Percentiles rank a stretch among this genome's conserved stretches.
Conservation (phyloP, 2,888 invertebrate species). For the Bedellia somnulentella region DNA sequence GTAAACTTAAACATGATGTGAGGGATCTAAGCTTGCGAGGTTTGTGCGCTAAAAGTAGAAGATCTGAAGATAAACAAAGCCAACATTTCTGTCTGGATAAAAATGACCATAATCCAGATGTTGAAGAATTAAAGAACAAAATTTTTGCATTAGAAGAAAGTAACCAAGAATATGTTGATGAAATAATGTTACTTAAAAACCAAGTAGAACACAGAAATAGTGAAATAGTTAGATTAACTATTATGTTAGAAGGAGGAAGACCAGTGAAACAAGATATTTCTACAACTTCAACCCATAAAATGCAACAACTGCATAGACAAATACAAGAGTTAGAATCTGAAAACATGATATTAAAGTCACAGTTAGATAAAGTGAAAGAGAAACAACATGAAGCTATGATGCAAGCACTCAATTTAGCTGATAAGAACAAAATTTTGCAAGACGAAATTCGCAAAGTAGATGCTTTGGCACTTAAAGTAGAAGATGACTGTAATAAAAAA, state of each 20-base stretch:
- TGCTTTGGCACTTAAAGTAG: conserved; percentile 72
- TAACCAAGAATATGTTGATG: conserved; percentile 34
- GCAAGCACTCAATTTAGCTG: conserved; percentile 71
- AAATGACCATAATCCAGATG: conserved; percentile 16
- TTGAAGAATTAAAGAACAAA: conserved; percentile 39
- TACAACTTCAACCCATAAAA: conserved; percentile 55
- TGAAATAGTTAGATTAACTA: conserved; percentile 70
- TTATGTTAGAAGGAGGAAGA: conserved; percentile 72
- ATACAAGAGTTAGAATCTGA: conserved; percentile 63
- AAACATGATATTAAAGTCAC: conserved; percentile 50
- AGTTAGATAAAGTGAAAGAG: conserved; percentile 57
- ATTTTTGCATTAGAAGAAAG: conserved; percentile 42
- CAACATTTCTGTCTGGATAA: no score
- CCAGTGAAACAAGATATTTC: conserved; percentile 69
- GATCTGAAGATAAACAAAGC: conserved; percentile 40
- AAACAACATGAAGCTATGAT: conserved; percentile 83
- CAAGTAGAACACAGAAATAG: conserved; percentile 62
- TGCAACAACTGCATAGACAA: conserved; percentile 60
- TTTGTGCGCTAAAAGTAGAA: conserved; percentile 44
- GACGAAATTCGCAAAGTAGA: conserved; percentile 74
- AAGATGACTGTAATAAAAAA: conserved; percentile 73
- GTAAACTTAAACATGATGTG: conserved; percentile 41
- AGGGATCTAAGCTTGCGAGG: conserved; percentile 44
- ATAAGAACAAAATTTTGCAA: conserved; percentile 70
- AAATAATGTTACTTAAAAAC: conserved; percentile 32